Base-by-base conservation (phyloP, 1,140 invertebrate species). In the Conopomorpha cramerella region DNA sequence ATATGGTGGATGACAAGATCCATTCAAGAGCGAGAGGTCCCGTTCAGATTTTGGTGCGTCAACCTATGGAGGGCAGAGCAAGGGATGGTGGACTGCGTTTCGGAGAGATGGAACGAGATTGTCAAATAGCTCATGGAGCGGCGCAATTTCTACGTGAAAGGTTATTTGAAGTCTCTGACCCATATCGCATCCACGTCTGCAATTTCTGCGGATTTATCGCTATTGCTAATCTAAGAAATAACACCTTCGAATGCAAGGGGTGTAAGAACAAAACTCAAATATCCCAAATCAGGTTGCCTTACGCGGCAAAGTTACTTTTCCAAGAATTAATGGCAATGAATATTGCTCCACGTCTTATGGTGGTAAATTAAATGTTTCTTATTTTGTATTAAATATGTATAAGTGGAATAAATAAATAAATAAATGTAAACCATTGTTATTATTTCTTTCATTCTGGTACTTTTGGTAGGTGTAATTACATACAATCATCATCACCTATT, bases 1-100 rank as follows among this genome's bases (percentile, higher is more conserved):
- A 99, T 61, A 99, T 99, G 97, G 94, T 99, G 55, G 97, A 99
- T 61, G 96, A 99, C 67, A 99, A 99, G 78, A 99, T 99, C 71
- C 96, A 99, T 62, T 98, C 95, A 0, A 82, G 96, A 58, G 96
- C 96, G 8, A 79, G 97, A 66, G 96, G 96, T 23, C 96, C 96
- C 6, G 91, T 99, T 0, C 96, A 99, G 77, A 98, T 99, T 66
- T 82, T 99, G 25, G 97, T 98, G 23, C 81, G 96, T 49, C 96
- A 99, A 65, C 96, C 96, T 64, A 99, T 99, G 96, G 97, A 99
- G 74, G 96, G 96, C 55, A 88, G 96, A 74, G 95, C 95, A 14
- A 91, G 96, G 51, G 96, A 99, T 77, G 96, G 96, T 53, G 96
- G 96, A 43, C 78, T 99, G 39, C 94, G 97, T 84, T 99, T 99